Percentiles rank a stretch among this genome's conserved stretches.
phyloP scores from a whole-genome alignment of 2,888 invertebrate species.

The Chalcosyrphus nemorum region DNA sequence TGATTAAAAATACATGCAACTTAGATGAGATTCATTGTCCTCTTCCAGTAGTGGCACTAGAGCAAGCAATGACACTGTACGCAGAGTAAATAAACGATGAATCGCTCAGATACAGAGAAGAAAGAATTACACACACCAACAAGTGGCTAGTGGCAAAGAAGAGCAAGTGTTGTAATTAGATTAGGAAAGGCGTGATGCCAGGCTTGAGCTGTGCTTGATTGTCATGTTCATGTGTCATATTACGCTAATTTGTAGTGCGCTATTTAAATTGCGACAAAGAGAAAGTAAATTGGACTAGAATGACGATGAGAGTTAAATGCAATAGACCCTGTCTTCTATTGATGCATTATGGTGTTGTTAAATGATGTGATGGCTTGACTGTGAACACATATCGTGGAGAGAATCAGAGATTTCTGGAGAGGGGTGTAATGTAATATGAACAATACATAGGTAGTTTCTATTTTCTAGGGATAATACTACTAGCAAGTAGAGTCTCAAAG shows the following conservation, averaged over 20 bases:
- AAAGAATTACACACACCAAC: background rate
- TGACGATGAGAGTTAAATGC: conserved; percentile 5
- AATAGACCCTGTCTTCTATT: background rate
- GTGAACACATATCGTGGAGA: too few relatives aligned
- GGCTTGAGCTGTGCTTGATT: conserved; percentile 38
- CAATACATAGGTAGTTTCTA: too few relatives aligned
- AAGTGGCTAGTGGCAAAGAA: background rate
- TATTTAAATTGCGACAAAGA: conserved; percentile 33
- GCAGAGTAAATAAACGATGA: conserved; percentile 22
- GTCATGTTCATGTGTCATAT: conserved; percentile 56
- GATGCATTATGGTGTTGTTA: background rate
- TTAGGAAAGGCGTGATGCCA: conserved; percentile 42
- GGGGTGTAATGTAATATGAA: too few relatives aligned
- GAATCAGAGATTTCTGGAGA: too few relatives aligned
- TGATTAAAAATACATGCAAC: conserved; percentile 44
- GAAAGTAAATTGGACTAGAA: conserved; percentile 25
- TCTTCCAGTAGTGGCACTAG: conserved; percentile 9
- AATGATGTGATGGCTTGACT: too few relatives aligned
- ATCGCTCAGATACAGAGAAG: background rate
- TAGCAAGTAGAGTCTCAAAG: too few relatives aligned
- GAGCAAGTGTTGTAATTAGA: conserved; percentile 35
- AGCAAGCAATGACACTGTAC: conserved; percentile 32
- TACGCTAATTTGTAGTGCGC: conserved; percentile 22
- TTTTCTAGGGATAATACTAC: too few relatives aligned
- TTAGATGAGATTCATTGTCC: conserved; percentile 41